Percentiles rank a stretch among this genome's conserved stretches.
These are phyloP conservation scores for Geotrypetes seraphini DNA, from an alignment of 2,797 vertebrate species.

Conservation along the genomic window DNA sequence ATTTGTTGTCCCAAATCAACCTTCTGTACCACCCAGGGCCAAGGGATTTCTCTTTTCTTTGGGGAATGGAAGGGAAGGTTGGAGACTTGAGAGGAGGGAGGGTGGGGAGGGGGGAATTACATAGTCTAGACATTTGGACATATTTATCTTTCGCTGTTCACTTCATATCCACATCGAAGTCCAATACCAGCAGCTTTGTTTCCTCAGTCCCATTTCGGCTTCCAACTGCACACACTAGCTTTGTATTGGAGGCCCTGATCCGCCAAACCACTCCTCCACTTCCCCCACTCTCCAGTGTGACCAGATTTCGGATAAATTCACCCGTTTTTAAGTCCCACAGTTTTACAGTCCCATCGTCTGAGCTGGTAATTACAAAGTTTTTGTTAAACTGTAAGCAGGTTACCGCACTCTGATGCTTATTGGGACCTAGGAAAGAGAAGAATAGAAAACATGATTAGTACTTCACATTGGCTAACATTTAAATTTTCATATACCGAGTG, in stretches of 20 bases:
- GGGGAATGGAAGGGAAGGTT: constrained; percentile 39
- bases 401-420: constrained; percentile 98
- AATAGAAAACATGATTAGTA: constrained; percentile 7
- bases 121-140: constrained; percentile 54
- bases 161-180: constrained; percentile 99
- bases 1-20: constrained; percentile 64
- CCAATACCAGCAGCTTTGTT: constrained; percentile 98
- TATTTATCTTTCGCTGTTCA: constrained; percentile 64
- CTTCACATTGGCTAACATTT: too few species aligned
- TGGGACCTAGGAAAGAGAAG: constrained; percentile 72
- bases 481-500: too few species aligned
- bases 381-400: constrained; percentile 99
- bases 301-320: constrained; percentile 98
- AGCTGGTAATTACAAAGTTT: constrained; percentile 99
- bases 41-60: constrained; percentile 47
- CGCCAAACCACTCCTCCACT: constrained; percentile 97
- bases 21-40: constrained; percentile 65
- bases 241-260: constrained; percentile 96
- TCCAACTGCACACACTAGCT: constrained; percentile 95
- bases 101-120: constrained; percentile 22
- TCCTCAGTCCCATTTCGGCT: constrained; percentile 98
- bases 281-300: constrained; percentile 97
- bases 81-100: constrained; percentile 55
- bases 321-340: constrained; percentile 98
- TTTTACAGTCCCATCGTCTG: constrained; percentile 97